phyloP scores from a whole-genome alignment of 2,113 vertebrate genomes.

The Sturnira hondurensis region DNA sequence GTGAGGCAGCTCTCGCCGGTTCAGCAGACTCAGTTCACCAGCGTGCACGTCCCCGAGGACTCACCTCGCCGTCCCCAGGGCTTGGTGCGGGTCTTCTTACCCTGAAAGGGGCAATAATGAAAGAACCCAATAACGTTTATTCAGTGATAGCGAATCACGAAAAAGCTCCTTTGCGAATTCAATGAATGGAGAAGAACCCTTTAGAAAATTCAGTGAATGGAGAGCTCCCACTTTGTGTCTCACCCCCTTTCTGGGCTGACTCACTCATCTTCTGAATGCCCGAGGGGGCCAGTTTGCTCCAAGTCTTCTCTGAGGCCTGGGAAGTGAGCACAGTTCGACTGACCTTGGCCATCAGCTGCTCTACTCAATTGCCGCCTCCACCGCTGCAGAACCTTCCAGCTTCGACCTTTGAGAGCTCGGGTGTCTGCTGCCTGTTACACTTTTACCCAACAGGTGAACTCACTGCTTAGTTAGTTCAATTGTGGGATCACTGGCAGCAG shows the following conservation, averaged over 20 bases:
- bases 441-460: not conserved
- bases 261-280: not conserved
- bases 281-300: not conserved
- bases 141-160: not conserved
- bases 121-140: not conserved
- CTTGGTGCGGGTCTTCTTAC: not conserved
- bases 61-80: no score
- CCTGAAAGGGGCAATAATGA: not conserved
- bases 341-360: not conserved
- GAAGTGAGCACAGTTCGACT: not conserved
- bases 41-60: not conserved
- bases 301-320: not conserved
- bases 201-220: not conserved
- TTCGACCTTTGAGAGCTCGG: slow-evolving; percentile 18
- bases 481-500: not conserved
- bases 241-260: not conserved
- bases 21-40: not conserved
- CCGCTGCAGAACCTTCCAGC: not conserved
- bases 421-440: not conserved
- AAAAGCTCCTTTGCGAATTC: not conserved
- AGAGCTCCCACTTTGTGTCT: not conserved
- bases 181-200: not conserved
- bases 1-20: fast-evolving
- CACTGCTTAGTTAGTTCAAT: not conserved
- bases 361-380: fast-evolving